A percentile compares a stretch with the other conserved stretches of the same genome.
phyloP scores from a whole-genome alignment of 2,797 vertebrate genomes.

The Lemur catta region DNA sequence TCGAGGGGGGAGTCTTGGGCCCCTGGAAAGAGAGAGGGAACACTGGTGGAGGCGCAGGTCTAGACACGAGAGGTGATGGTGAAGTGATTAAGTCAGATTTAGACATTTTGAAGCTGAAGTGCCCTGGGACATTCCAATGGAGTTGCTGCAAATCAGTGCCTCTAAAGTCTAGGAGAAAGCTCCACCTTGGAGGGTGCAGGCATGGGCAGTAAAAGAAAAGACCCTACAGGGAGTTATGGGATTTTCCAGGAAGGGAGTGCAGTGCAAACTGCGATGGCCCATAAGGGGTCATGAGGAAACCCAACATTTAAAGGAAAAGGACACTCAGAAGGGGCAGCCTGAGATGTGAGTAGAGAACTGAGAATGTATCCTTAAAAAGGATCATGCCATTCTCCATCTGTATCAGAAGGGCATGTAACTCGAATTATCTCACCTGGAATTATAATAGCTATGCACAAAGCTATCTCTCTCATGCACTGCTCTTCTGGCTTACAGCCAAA shows the following conservation, averaged over 20 bases:
- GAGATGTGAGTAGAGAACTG: neutral
- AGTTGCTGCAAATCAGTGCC: neutral
- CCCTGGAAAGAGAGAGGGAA: neutral
- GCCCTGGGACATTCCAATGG: neutral
- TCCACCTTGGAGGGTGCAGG: no score
- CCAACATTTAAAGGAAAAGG: neutral
- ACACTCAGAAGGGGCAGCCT: neutral
- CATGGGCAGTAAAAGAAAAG: neutral
- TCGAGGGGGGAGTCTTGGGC: neutral
- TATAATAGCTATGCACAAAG: neutral
- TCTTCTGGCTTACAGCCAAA: neutral
- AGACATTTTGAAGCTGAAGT: neutral
- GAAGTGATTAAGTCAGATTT: neutral
- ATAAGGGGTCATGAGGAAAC: neutral
- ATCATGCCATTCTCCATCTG: neutral
- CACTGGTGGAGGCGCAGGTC: neutral
- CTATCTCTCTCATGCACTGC: no score
- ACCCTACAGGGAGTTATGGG: neutral
- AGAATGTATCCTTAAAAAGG: neutral
- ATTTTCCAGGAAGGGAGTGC: neutral
- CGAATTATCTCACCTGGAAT: neutral
- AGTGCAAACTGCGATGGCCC: neutral
- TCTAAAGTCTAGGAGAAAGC: neutral
- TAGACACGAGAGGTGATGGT: neutral
- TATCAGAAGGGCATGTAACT: neutral